Conservation (phyloP, 1,140 invertebrate genomes). For the Musca vetustissima region DNA sequence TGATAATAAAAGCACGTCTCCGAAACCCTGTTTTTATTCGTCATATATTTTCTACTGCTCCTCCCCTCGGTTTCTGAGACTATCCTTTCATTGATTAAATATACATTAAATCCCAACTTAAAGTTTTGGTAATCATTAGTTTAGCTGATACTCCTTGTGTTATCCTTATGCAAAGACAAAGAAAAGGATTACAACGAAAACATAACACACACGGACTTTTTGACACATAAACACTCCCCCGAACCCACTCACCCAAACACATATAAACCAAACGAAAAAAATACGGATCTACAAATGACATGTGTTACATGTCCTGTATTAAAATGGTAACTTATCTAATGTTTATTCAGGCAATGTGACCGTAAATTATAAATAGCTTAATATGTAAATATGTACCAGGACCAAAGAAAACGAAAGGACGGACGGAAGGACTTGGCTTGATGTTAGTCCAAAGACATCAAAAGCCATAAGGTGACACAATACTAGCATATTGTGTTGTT, state of each 20-base stretch:
- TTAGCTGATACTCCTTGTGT: no score
- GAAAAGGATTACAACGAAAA: neutral
- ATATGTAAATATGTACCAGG: conserved; percentile 21
- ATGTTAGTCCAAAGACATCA: neutral
- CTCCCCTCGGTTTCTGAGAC: no score
- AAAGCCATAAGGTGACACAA: neutral
- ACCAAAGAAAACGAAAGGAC: neutral
- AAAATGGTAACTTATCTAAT: conserved; percentile 20
- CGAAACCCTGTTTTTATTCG: no score
- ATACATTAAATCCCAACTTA: no score
- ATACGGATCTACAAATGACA: neutral
- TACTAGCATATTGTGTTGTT: no score
- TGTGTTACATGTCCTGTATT: neutral
- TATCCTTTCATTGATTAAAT: no score
- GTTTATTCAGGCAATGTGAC: conserved; percentile 25
- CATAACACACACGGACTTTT: conserved; percentile 13
- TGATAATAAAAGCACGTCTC: no score
- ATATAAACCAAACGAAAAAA: neutral
- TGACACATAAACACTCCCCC: neutral
- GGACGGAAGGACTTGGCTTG: neutral
- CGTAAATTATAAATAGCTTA: conserved; percentile 28
- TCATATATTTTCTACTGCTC: no score
- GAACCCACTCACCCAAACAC: neutral
- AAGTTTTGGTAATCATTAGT: no score
- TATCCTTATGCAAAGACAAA: no score